Conservation (phyloP, 2,113 vertebrate species). For the Canis aureus region DNA sequence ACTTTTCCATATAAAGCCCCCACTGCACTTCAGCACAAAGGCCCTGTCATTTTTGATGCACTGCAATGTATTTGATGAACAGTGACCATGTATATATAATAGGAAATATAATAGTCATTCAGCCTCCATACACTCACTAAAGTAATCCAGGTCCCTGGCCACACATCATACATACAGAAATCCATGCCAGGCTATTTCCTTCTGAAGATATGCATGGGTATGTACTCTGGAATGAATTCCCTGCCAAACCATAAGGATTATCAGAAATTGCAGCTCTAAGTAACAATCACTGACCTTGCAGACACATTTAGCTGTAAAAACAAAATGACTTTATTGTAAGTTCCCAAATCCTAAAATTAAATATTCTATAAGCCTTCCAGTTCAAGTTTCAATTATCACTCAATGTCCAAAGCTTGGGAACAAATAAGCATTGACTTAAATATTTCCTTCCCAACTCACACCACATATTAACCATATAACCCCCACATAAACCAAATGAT, state of each 20-base stretch:
- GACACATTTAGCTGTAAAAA: slow-evolving; percentile 33
- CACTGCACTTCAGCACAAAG: background rate
- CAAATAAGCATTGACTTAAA: background rate
- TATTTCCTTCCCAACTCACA: background rate
- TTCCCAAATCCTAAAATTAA: slow-evolving; percentile 63
- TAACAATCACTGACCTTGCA: slow-evolving; percentile 46
- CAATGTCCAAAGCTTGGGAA: background rate
- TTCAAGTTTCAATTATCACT: background rate
- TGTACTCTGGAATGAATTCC: slow-evolving; percentile 10
- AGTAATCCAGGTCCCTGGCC: slow-evolving; percentile 26
- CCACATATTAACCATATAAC: background rate
- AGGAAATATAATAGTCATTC: background rate
- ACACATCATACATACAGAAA: background rate
- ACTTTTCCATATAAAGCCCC: slow-evolving; percentile 8
- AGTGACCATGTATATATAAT: background rate
- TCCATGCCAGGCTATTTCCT: background rate
- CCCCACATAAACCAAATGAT: background rate
- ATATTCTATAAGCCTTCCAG: slow-evolving; percentile 36
- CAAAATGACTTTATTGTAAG: slow-evolving; percentile 58
- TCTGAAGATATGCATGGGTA: background rate
- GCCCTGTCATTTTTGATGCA: background rate
- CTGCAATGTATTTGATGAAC: background rate
- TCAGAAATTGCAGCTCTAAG: slow-evolving; percentile 17
- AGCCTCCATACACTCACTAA: background rate
- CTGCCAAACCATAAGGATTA: slow-evolving; percentile 29